phyloP scores from a whole-genome alignment of 2,113 vertebrate species.

The Thunnus maccoyii region DNA sequence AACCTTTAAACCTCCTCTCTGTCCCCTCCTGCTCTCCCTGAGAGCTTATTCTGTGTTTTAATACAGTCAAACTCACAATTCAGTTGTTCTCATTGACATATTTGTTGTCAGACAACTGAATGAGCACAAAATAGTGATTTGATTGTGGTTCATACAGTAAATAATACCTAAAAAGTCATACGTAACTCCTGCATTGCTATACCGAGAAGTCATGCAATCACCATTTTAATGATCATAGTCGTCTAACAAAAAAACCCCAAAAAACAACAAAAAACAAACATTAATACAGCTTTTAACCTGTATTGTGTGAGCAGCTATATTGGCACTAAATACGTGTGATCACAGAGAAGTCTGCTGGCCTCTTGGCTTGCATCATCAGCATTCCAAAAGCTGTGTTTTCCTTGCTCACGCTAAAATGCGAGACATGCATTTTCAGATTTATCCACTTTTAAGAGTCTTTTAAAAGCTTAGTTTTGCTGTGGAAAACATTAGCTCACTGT shows the following conservation, averaged over 20 bases:
- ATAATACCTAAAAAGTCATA: too few relatives aligned
- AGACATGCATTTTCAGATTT: not conserved
- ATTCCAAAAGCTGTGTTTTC: too few relatives aligned
- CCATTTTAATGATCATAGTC: not conserved
- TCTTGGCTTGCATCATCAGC: too few relatives aligned
- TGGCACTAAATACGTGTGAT: not conserved
- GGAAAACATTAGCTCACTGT: not conserved
- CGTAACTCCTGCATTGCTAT: too few relatives aligned
- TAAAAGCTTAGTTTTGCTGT: not conserved
- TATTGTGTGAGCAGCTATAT: not conserved
- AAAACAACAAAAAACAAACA: too few relatives aligned
- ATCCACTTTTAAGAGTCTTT: not conserved
- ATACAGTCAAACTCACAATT: not conserved
- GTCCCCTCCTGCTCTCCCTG: not conserved
- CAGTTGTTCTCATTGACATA: not conserved
- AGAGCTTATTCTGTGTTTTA: not conserved
- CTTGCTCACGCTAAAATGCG: too few relatives aligned
- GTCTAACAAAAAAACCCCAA: not conserved
- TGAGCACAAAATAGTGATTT: too few relatives aligned
- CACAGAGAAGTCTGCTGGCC: too few relatives aligned
- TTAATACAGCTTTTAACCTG: not conserved
- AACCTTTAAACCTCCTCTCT: not conserved
- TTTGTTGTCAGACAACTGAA: too few relatives aligned
- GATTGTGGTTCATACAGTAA: too few relatives aligned
- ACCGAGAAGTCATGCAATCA: not conserved